These are phyloP conservation scores for Heterotilapia buettikoferi DNA, from an alignment of 2,113 vertebrate genomes.

Conservation along the genomic window DNA sequence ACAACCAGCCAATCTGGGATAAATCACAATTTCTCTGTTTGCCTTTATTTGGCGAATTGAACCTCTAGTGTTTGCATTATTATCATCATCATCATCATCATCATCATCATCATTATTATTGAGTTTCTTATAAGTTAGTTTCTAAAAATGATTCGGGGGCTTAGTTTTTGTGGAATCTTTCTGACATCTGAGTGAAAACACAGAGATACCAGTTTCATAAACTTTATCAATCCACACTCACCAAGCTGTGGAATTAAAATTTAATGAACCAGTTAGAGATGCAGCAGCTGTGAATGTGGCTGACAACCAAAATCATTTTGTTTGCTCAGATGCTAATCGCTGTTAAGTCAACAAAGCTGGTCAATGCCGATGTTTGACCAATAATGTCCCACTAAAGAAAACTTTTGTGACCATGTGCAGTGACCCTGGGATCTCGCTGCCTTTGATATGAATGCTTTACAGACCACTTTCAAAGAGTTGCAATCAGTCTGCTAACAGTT, in stretches of 20 bases:
- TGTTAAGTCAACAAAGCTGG: neutral
- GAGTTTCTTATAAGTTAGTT: neutral
- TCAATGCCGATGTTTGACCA: neutral
- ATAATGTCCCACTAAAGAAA: neutral
- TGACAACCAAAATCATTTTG: neutral
- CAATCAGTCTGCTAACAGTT: neutral
- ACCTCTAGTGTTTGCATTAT: neutral
- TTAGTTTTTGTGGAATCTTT: neutral
- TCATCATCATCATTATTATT: neutral
- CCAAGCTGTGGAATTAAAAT: neutral
- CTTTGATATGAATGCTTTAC: neutral
- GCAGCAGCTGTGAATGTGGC: neutral
- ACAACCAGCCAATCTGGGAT: neutral
- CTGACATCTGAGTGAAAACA: neutral
- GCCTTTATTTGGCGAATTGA: neutral
- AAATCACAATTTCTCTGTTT: neutral
- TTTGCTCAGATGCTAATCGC: neutral
- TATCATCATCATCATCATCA: rapidly evolving
- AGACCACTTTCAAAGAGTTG: neutral
- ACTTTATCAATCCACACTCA: neutral
- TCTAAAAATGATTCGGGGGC: neutral
- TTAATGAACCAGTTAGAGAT: neutral
- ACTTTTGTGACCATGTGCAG: neutral
- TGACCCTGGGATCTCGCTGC: neutral
- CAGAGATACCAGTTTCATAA: neutral